These are phyloP conservation scores for Gila orcuttii DNA, from an alignment of 2,113 vertebrate genomes.

Conservation along the genomic window DNA sequence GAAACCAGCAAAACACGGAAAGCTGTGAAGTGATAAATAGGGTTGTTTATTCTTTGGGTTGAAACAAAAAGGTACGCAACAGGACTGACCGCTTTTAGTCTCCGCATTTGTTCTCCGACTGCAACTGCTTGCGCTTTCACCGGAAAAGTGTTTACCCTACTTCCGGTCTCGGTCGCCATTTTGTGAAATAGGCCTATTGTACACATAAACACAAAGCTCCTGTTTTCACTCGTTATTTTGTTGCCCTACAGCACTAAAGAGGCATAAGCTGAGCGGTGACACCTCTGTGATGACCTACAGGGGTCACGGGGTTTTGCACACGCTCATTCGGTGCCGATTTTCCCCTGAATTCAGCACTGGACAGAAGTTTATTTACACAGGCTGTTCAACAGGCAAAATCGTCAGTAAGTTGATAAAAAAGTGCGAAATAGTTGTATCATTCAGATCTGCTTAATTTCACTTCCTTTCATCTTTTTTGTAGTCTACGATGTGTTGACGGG, in stretches of 20 bases:
- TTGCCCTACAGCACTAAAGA: conserved; percentile 79
- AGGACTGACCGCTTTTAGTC: too few relatives aligned
- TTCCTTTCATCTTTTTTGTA: conserved; percentile 47
- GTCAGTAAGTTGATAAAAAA: conserved; percentile 77
- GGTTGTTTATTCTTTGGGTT: too few relatives aligned
- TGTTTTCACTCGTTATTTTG: background rate
- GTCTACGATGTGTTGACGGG: conserved; percentile 89
- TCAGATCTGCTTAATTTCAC: background rate
- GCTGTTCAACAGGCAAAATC: conserved; percentile 90
- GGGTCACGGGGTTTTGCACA: conserved; percentile 90
- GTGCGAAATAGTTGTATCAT: background rate
- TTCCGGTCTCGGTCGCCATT: too few relatives aligned
- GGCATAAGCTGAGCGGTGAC: conserved; percentile 84
- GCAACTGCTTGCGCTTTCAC: too few relatives aligned
- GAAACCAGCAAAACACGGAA: too few relatives aligned
- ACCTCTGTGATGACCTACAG: conserved; percentile 93
- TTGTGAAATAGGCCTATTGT: too few relatives aligned
- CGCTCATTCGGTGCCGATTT: conserved; percentile 90
- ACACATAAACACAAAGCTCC: background rate
- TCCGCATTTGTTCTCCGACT: too few relatives aligned
- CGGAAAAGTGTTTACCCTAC: too few relatives aligned
- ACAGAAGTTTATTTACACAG: conserved; percentile 89
- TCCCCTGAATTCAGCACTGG: conserved; percentile 87
- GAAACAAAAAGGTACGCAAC: too few relatives aligned
- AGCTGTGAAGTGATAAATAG: too few relatives aligned